Percentiles rank a stretch among this genome's conserved stretches.
phyloP scores from a whole-genome alignment of 2,113 vertebrate species.

The Plestiodon gilberti region DNA sequence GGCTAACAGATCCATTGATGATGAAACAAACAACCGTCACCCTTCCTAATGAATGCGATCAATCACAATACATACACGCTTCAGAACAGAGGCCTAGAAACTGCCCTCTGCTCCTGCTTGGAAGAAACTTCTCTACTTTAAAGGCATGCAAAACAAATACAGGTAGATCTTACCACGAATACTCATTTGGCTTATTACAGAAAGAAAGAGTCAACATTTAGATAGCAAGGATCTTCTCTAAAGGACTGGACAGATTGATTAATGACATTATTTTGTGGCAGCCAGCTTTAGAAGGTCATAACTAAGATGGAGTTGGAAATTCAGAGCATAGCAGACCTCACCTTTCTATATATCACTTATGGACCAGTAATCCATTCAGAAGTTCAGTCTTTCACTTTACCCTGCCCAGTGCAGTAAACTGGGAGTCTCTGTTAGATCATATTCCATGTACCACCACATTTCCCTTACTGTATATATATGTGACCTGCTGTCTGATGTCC shows the following conservation, averaged over 20 bases:
- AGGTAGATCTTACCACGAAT: conserved; percentile 17
- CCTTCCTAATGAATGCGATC: conserved; percentile 74
- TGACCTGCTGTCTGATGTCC: background rate
- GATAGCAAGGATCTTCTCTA: background rate
- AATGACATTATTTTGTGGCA: background rate
- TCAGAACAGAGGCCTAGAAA: conserved; percentile 47
- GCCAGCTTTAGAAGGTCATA: background rate
- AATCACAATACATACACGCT: conserved; percentile 53
- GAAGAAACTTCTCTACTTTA: conserved; percentile 12
- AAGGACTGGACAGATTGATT: background rate
- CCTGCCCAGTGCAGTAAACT: background rate
- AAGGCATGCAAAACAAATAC: background rate
- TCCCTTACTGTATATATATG: background rate
- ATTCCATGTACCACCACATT: background rate
- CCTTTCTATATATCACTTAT: background rate
- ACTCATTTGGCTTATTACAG: background rate
- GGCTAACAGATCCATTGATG: conserved; percentile 65
- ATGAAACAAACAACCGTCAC: conserved; percentile 74
- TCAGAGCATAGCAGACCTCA: background rate
- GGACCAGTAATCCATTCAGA: background rate
- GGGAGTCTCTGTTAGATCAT: background rate
- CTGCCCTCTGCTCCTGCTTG: conserved; percentile 38
- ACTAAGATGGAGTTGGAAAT: background rate
- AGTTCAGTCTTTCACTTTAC: background rate
- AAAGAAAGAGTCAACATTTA: background rate